These are phyloP conservation scores for Brachyalestes nurse DNA, from an alignment of 2,797 vertebrate species.

Conservation along the genomic window DNA sequence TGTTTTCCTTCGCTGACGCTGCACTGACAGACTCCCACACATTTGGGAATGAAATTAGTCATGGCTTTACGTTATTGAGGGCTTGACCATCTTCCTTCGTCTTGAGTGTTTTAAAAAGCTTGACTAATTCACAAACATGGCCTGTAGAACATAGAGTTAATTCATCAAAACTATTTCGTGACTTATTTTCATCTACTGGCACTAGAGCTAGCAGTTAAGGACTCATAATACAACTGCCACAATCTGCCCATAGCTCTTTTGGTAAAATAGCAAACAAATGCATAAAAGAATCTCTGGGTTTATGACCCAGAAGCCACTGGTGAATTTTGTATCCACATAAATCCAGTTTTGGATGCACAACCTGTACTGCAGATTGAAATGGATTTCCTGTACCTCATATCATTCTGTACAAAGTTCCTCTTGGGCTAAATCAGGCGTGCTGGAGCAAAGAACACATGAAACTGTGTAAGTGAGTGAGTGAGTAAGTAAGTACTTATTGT, in stretches of 20 bases:
- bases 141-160: background rate
- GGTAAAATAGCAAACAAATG: too few species aligned
- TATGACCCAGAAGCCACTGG: too few species aligned
- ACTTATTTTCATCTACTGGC: background rate
- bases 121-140: background rate
- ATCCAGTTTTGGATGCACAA: too few species aligned
- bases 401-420: background rate
- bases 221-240: too few species aligned
- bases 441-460: background rate
- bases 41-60: background rate
- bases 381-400: too few species aligned
- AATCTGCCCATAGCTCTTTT: too few species aligned
- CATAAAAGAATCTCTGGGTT: too few species aligned
- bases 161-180: background rate
- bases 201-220: background rate
- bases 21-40: background rate
- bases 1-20: background rate
- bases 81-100: background rate
- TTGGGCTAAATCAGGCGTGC: background rate
- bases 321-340: too few species aligned
- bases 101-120: background rate
- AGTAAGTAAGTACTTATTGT: too few species aligned
- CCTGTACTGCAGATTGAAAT: too few species aligned
- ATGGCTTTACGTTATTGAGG: background rate
- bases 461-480: background rate